Evolutionary conservation across 2,888 invertebrate genomes (phyloP).

Genomic region (Aphodius sticticus): DNA sequence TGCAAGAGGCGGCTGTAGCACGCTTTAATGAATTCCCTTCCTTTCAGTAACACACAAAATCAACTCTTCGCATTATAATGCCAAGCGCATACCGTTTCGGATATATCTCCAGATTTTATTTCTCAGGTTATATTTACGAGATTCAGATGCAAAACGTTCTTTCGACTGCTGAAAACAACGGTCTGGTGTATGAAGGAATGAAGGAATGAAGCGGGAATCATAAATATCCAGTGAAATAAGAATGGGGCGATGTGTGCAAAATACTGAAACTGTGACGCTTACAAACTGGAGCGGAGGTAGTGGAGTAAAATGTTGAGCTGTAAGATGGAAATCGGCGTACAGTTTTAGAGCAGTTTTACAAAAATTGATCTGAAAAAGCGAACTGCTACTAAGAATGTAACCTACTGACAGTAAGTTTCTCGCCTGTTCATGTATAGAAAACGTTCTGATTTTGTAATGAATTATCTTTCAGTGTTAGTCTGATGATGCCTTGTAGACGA

Average conservation of each 20-base stretch:
- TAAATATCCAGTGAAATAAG: not conserved
- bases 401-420: too few relatives aligned
- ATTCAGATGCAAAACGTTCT: slow-evolving; percentile 21
- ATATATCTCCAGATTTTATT: slow-evolving; percentile 1
- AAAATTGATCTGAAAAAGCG: too few relatives aligned
- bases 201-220: not conserved
- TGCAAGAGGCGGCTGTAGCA: slow-evolving; percentile 7
- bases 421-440: too few relatives aligned
- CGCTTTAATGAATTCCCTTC: slow-evolving; percentile 19
- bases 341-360: too few relatives aligned
- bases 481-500: too few relatives aligned
- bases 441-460: too few relatives aligned
- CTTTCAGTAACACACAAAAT: slow-evolving; percentile 18
- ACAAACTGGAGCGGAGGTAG: not conserved
- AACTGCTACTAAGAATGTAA: too few relatives aligned
- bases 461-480: too few relatives aligned
- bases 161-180: not conserved
- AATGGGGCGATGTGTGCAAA: not conserved
- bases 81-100: not conserved
- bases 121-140: not conserved
- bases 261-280: not conserved
- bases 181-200: not conserved
- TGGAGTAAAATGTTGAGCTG: not conserved
- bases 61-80: slow-evolving; percentile 16
- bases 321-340: not conserved